Evolutionary conservation across 2,113 vertebrate species (phyloP).

Genomic region (Campylomormyrus numenius): DNA sequence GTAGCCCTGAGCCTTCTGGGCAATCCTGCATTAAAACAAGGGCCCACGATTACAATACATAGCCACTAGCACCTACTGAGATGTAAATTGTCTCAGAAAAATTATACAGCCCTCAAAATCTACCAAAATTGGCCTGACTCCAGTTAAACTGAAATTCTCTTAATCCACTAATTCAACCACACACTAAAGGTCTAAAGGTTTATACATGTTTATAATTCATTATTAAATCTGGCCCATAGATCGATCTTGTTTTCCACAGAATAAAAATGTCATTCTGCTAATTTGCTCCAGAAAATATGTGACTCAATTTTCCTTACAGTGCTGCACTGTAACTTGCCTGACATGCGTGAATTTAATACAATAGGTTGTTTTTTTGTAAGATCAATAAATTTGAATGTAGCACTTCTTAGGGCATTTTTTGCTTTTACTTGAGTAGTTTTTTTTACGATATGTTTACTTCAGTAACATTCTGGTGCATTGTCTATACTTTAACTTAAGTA

Average conservation of each 20-base stretch:
- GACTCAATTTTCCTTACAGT: background rate
- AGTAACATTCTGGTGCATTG: background rate
- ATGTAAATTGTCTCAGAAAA: background rate
- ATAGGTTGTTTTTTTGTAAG: background rate
- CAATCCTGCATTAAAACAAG: conserved; percentile 48
- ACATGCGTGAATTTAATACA: background rate
- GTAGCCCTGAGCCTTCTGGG: conserved; percentile 64
- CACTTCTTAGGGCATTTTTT: background rate
- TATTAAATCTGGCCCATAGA: too few relatives aligned
- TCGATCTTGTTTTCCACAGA: background rate
- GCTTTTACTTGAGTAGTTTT: too few relatives aligned
- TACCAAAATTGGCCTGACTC: background rate
- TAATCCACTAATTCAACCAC: too few relatives aligned
- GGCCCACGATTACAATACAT: background rate
- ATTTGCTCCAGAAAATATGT: background rate
- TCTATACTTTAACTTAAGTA: background rate
- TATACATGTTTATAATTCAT: too few relatives aligned
- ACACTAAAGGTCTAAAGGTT: too few relatives aligned
- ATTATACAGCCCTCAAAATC: background rate
- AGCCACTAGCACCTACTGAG: background rate
- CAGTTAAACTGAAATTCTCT: background rate
- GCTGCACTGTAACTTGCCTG: background rate
- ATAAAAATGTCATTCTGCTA: background rate
- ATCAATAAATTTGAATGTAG: background rate
- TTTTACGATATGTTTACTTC: background rate